These are phyloP conservation scores for Lophochroa leadbeateri DNA, from an alignment of 2,113 vertebrate genomes.

Conservation along the genomic window DNA sequence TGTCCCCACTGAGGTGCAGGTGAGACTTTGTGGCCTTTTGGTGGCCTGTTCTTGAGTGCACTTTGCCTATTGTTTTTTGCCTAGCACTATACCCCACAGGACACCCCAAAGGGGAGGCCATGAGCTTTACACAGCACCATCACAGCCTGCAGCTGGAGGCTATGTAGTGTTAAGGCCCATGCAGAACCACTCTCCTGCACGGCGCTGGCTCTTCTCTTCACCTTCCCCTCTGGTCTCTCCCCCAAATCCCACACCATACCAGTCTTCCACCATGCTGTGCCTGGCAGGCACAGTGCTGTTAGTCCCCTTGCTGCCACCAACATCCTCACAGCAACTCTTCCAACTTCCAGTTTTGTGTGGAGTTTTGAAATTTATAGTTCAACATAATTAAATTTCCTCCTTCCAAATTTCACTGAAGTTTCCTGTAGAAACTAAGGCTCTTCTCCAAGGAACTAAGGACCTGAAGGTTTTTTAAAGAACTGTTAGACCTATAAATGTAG, in stretches of 20 bases:
- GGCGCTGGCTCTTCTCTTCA: not conserved
- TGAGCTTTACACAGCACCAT: not conserved
- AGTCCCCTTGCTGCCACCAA: not conserved
- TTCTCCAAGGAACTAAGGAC: not conserved
- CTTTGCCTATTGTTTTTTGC: fast-evolving
- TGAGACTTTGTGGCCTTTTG: not conserved
- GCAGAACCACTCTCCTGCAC: not conserved
- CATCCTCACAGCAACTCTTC: not conserved
- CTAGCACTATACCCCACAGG: not conserved
- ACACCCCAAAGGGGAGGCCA: fast-evolving
- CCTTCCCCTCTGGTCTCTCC: not conserved
- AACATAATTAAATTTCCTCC: not conserved
- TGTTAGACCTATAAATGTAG: not conserved
- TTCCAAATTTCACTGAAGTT: not conserved
- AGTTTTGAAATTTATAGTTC: not conserved
- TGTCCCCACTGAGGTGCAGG: not conserved
- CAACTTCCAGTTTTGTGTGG: not conserved
- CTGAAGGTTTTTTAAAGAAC: not conserved
- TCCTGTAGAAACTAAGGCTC: not conserved
- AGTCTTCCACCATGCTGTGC: not conserved
- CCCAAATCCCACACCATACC: not conserved
- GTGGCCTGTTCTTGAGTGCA: not conserved
- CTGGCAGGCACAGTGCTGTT: not conserved
- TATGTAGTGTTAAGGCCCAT: not conserved
- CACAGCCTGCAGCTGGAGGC: not conserved